A percentile compares a stretch with the other conserved stretches of the same genome.
Conservation (phyloP, 2,888 invertebrate species). For the Hoplodrina ambigua region DNA sequence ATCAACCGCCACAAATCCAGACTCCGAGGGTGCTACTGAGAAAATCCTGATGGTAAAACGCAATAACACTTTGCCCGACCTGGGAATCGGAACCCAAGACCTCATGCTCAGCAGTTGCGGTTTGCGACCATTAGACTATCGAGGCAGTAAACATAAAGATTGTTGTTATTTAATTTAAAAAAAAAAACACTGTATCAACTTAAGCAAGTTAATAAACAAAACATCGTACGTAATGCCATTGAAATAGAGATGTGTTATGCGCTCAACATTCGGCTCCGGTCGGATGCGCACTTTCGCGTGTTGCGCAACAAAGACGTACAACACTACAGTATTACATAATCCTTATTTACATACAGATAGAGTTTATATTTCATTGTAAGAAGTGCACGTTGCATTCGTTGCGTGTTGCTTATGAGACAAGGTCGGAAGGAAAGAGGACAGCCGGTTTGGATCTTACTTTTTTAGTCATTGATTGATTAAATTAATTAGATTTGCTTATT, state of each 20-base stretch:
- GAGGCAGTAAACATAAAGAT: too few species aligned
- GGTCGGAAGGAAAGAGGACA: slow-evolving; percentile 74
- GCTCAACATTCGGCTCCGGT: slow-evolving; percentile 70
- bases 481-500: slow-evolving; percentile 40
- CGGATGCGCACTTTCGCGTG: slow-evolving; percentile 81
- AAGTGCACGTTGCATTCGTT: slow-evolving; percentile 50
- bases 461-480: slow-evolving; percentile 57
- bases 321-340: slow-evolving; percentile 50
- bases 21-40: too few species aligned
- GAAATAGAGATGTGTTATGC: slow-evolving; percentile 72
- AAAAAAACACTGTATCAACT: slow-evolving; percentile 21
- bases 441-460: slow-evolving; percentile 61
- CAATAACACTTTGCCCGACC: too few species aligned
- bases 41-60: too few species aligned
- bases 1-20: too few species aligned
- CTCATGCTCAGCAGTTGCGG: too few species aligned
- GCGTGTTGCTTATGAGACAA: slow-evolving; percentile 65
- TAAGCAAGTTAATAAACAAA: slow-evolving; percentile 11
- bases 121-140: too few species aligned
- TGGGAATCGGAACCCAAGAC: too few species aligned
- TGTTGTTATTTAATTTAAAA: neutral
- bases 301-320: slow-evolving; percentile 70
- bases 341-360: slow-evolving; percentile 57
- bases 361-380: slow-evolving; percentile 53
- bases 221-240: slow-evolving; percentile 66